Base-by-base conservation (phyloP, 2,888 invertebrate species). In the Hydrotaea diabolus region DNA sequence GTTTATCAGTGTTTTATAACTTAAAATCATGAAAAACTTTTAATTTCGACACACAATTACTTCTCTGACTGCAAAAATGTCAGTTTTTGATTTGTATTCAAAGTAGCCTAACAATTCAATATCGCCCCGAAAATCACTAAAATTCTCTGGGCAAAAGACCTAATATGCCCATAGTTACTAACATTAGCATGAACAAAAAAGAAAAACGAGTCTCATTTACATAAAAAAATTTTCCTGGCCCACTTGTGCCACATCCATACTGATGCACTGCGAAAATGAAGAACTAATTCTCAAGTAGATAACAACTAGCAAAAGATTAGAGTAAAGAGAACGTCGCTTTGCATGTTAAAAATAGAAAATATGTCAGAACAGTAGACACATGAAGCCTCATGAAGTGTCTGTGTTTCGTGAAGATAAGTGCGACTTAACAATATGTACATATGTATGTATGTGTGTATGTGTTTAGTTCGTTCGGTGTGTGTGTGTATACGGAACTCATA, bases 401-500 rank as follows among this genome's bases (percentile, higher is more conserved):
- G 62, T 62, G 62, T 62, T 62, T 62, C 62, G 26, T 36, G 62
- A 62, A 62, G 62, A 62, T 62, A 62, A 62, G 62, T 62, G 62
- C 62, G 62, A 62, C 62, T 62, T 62, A 62, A 62, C 62, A 31
- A 62, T 36, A 21, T 31, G 36, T 13, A 62, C 4, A 17, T 57
- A 19, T 57, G 53, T 72, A 21, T 23, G 23, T 46, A 15, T 46
- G 23, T 71, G 39, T 53, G 72, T 73, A 15, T 57, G 39, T 43
- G 21, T 74, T 21, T 39, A 46, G 36, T 49, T 1, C n/a, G 2
- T 15, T 13, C 13, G 23, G 9, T 57, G 55, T 69, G 73, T 74
- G 53, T 74, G n/a, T n/a, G 55, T 23, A 77, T 71, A 72, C 39
- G 59, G 43, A 78, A 78, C 43, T 62, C 62, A 62, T 62, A 62